Evolutionary conservation across 2,113 vertebrate genomes (phyloP).

Genomic region (Anser cygnoides): DNA sequence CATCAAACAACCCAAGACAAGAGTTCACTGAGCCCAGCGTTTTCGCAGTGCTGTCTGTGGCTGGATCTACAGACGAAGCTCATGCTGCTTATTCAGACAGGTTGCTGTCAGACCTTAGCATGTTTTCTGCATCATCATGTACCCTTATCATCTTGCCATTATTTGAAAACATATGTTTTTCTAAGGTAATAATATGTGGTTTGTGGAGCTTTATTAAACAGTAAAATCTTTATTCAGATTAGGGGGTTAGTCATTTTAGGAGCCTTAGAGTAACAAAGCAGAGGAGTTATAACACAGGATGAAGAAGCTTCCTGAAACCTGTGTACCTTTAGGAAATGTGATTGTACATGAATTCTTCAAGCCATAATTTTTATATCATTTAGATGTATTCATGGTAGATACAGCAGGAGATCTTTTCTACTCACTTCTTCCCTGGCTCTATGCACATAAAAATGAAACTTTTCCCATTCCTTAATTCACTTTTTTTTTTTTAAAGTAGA

Average conservation of each 20-base stretch:
- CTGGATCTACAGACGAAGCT: neutral
- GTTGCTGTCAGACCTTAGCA: neutral
- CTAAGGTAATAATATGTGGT: neutral
- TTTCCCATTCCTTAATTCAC: neutral
- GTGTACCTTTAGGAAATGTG: neutral
- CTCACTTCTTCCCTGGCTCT: neutral
- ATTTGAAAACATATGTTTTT: conserved; percentile 46
- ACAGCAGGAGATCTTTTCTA: neutral
- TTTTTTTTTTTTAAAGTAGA: neutral
- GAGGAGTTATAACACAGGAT: neutral
- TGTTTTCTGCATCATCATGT: neutral
- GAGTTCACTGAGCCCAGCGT: neutral
- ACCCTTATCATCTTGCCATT: conserved; percentile 26
- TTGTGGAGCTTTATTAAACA: conserved; percentile 27
- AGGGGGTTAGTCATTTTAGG: conserved; percentile 1
- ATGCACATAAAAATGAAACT: neutral
- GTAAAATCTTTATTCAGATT: conserved; percentile 39
- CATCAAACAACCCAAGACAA: neutral
- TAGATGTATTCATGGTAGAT: neutral
- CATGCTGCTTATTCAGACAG: neutral
- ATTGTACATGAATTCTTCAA: neutral
- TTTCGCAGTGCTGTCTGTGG: neutral
- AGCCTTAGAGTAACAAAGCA: neutral
- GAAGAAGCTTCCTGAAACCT: conserved; percentile 3
- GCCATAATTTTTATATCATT: conserved; percentile 4